Percentiles rank a stretch among this genome's conserved stretches.
phyloP scores from a whole-genome alignment of 2,888 invertebrate species.

The Pedicia rivosa region DNA sequence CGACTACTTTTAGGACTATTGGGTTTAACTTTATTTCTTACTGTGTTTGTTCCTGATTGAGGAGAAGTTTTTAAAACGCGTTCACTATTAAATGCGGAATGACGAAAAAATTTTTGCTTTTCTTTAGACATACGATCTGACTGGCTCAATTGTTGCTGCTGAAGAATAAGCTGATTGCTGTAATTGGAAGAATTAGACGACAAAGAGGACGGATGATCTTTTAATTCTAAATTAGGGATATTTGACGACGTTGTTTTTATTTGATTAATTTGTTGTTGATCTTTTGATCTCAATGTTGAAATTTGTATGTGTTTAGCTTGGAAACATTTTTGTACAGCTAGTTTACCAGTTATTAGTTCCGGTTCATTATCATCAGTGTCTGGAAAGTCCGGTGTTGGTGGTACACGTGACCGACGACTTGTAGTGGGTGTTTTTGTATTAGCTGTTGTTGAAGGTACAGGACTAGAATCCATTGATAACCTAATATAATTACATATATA shows the following conservation, averaged over 20 bases:
- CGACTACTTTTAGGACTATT: slow-evolving; percentile 4
- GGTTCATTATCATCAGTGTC: slow-evolving; percentile 10
- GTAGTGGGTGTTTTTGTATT: slow-evolving; percentile 8
- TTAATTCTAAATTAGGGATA: slow-evolving; percentile 3
- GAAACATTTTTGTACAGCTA: slow-evolving; percentile 9
- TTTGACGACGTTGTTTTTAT: neutral
- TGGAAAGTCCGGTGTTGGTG: slow-evolving; percentile 12
- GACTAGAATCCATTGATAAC: slow-evolving; percentile 1
- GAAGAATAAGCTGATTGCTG: slow-evolving; percentile 5
- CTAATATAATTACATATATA: neutral
- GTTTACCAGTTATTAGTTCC: slow-evolving; percentile 5
- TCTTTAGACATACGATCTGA: slow-evolving; percentile 69
- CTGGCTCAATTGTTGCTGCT: slow-evolving; percentile 25
- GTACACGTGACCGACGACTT: slow-evolving; percentile 10
- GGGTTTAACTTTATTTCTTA: neutral
- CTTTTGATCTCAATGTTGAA: slow-evolving; percentile 2
- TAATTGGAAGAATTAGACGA: slow-evolving; percentile 3
- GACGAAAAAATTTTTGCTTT: slow-evolving; percentile 74
- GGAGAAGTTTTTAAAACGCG: slow-evolving; percentile 14
- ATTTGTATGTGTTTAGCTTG: slow-evolving; percentile 20
- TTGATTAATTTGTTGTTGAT: slow-evolving; percentile 2
- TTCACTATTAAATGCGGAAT: slow-evolving; percentile 58
- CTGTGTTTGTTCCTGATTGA: neutral
- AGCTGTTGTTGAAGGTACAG: slow-evolving; percentile 4
- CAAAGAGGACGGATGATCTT: slow-evolving; percentile 1